Percentiles rank a stretch among this genome's conserved stretches.
Evolutionary conservation across 2,797 vertebrate species (phyloP).

Genomic region (Lepilemur septentrionalis): DNA sequence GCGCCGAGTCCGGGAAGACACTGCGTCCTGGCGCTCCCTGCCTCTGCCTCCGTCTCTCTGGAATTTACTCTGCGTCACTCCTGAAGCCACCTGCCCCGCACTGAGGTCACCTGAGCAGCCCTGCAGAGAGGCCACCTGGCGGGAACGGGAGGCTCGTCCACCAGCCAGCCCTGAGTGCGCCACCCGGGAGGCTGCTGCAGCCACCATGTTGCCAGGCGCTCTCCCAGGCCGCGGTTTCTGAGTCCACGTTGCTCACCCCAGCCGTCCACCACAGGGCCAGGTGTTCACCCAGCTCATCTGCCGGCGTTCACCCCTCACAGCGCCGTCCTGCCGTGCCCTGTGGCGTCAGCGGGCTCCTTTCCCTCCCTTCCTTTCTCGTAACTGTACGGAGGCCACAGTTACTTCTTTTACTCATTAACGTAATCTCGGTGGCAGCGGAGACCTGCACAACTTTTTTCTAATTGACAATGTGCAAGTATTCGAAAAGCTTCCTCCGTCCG

Average conservation of each 20-base stretch:
- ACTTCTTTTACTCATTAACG: background rate
- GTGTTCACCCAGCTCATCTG: background rate
- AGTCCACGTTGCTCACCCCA: too few relatives aligned
- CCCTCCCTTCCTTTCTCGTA: background rate
- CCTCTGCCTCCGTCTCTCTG: background rate
- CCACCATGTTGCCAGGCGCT: too few relatives aligned
- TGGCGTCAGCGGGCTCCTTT: background rate
- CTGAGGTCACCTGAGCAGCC: background rate
- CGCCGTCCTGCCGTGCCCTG: too few relatives aligned
- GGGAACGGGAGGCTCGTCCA: background rate
- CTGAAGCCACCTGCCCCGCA: background rate
- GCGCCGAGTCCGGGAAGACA: background rate
- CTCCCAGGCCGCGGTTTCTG: too few relatives aligned
- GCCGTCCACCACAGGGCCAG: too few relatives aligned
- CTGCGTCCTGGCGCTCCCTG: background rate
- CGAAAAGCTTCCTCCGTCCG: background rate
- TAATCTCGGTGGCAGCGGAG: background rate
- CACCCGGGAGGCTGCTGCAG: background rate
- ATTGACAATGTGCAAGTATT: too few relatives aligned
- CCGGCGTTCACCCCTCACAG: too few relatives aligned
- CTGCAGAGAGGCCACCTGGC: background rate
- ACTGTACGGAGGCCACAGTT: background rate
- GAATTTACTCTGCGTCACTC: background rate
- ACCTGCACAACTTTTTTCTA: background rate
- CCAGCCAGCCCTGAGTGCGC: background rate